Percentiles rank a stretch among this genome's conserved stretches.
Conservation (phyloP, 2,797 vertebrate genomes). For the Enteromius unitaeniatus region DNA sequence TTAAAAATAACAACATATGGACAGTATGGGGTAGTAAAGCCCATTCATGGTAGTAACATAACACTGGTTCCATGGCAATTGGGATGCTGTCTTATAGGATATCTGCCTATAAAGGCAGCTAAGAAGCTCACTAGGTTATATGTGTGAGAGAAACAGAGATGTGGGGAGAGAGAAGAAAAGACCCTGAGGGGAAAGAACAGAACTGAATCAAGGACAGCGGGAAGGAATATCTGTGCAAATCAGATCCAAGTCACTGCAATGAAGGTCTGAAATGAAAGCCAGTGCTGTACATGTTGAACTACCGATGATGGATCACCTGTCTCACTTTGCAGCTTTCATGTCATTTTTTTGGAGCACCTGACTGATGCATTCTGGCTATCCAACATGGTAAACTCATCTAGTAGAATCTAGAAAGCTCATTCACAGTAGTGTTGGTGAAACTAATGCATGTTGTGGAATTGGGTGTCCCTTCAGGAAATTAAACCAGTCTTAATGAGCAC, state of each 20-base stretch:
- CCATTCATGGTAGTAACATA: not conserved
- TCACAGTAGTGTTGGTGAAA: constrained; percentile 8
- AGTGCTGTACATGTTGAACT: constrained; percentile 6
- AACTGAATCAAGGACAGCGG: constrained; percentile 41
- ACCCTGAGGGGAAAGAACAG: constrained; percentile 33
- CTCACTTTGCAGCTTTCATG: constrained; percentile 6
- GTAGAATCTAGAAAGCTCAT: not conserved
- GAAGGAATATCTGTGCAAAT: constrained; percentile 40
- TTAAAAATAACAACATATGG: not conserved
- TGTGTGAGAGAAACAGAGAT: constrained; percentile 39
- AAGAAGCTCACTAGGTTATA: not conserved
- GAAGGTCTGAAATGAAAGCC: constrained; percentile 39
- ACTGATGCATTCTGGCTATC: constrained; percentile 37
- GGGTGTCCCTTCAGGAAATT: constrained; percentile 6
- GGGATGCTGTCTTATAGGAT: not conserved
- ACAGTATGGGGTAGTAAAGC: not conserved
- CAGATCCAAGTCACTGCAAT: constrained; percentile 37
- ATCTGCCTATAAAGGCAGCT: not conserved
- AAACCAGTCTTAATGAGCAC: constrained; percentile 33
- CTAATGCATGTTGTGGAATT: constrained; percentile 10
- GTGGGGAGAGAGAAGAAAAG: constrained; percentile 56
- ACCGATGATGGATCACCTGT: constrained; percentile 38
- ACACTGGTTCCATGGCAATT: not conserved
- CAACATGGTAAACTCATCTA: constrained; percentile 28
- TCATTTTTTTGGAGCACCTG: constrained; percentile 30